A percentile compares a stretch with the other conserved stretches of the same genome.
Evolutionary conservation across 2,888 invertebrate species (phyloP).

Genomic region (Hedya salicella): DNA sequence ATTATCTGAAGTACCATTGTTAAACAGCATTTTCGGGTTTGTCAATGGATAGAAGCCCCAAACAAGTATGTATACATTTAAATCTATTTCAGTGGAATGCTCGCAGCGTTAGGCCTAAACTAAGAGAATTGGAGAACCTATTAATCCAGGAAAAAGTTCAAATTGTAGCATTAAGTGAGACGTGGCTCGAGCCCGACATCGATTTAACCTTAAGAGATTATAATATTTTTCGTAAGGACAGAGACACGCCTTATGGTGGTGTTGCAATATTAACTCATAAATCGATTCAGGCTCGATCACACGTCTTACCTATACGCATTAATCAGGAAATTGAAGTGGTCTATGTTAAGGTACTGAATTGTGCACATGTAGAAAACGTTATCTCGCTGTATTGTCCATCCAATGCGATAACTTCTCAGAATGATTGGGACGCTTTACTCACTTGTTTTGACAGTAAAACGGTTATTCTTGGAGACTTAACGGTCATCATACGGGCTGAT

Average conservation of each 20-base stretch:
- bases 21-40: slow-evolving; percentile 2
- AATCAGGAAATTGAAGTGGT: not conserved
- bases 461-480: not conserved
- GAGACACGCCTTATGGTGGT: not conserved
- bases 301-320: not conserved
- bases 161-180: slow-evolving; percentile 42
- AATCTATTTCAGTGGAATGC: slow-evolving; percentile 51
- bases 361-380: not conserved
- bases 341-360: not conserved
- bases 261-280: slow-evolving; percentile 7
- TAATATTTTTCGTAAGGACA: slow-evolving; percentile 28
- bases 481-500: not conserved
- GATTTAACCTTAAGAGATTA: slow-evolving; percentile 45
- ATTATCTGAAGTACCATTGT: slow-evolving; percentile 9
- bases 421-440: not conserved
- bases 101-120: slow-evolving; percentile 50
- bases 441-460: not conserved
- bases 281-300: not conserved
- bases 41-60: slow-evolving; percentile 21
- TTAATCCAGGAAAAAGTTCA: slow-evolving; percentile 46
- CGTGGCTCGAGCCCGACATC: slow-evolving; percentile 47
- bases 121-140: slow-evolving; percentile 40
- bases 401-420: not conserved
- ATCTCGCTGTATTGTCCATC: not conserved
- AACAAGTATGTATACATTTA: not conserved